phyloP scores from a whole-genome alignment of 1,140 invertebrate species.

The Trichonephila inaurata region DNA sequence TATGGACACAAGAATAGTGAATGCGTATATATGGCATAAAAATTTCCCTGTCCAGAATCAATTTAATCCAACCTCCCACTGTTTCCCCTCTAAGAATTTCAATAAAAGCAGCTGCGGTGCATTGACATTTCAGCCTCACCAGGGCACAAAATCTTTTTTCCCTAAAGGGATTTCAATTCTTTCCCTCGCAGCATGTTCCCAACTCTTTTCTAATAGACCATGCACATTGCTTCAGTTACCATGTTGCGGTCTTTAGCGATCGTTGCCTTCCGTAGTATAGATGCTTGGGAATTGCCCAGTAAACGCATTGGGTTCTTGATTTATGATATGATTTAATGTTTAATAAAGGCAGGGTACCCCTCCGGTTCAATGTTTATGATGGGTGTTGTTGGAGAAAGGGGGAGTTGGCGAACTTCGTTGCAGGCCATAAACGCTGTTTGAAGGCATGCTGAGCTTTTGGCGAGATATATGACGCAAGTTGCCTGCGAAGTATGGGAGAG shows the following conservation, averaged over 20 bases:
- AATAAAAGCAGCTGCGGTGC: constrained; percentile 21
- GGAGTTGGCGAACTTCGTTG: constrained; percentile 30
- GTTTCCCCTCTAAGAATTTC: background rate
- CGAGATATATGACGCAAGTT: too few relatives aligned
- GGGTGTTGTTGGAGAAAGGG: constrained; percentile 1
- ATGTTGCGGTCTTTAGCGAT: constrained; percentile 42
- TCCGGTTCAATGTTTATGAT: constrained; percentile 42
- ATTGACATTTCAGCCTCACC: background rate
- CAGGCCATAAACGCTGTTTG: constrained; percentile 44
- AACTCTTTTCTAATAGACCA: constrained; percentile 28
- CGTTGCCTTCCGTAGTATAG: background rate
- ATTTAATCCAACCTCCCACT: constrained; percentile 1
- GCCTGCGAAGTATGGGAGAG: too few relatives aligned
- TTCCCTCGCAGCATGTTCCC: background rate
- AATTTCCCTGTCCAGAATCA: background rate
- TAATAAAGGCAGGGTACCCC: constrained; percentile 55
- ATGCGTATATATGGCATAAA: background rate
- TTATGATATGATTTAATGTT: constrained; percentile 72
- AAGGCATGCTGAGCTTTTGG: constrained; percentile 3
- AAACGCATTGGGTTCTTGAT: constrained; percentile 50
- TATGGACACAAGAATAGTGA: background rate
- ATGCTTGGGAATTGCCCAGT: constrained; percentile 43
- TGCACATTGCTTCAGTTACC: background rate
- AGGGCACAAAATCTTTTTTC: background rate
- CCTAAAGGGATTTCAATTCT: background rate